Base-by-base conservation (phyloP, 1,140 invertebrate genomes). In the Polyergus mexicanus region DNA sequence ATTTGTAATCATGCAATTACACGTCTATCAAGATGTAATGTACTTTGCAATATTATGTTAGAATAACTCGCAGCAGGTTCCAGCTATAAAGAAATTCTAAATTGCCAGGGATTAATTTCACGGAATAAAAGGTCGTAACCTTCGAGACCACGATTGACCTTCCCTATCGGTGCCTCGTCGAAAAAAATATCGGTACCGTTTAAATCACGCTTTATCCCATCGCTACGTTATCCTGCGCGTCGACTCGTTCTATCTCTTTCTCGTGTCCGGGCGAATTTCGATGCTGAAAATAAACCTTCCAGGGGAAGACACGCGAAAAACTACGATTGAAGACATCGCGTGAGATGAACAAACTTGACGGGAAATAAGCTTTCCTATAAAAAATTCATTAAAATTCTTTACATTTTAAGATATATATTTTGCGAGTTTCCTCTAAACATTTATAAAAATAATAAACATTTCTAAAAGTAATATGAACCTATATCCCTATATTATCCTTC, bases 231-330 rank as follows among this genome's bases (percentile, higher is more conserved):
- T 47, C 11, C 56, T 38, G 68, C 54, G 22, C 71, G 11, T 16
- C 71, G 35, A 51, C n/a, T 63, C 25, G 41, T 84, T n/a, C 56
- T 28, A 25, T 62, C 19, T 54, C 72, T 86, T 60, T 19, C 22
- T 77, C 58, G 54, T 72, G 38, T 86, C 28, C 65, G 19, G 32
- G 16, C 32, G 63, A 83, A 87, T 68, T 51, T 74, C 77, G 44
- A 62, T 51, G 54, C 56, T 38, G 77, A 87, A 84, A 84, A 88
- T 77, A 87, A 84, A 88, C 68, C 69, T 83, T n/a, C 22, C 58
- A 69, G 71, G 71, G 56, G 16, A 32, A 51, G 35, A 81, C 68
- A 54, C 65, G 32, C 72, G 85, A 51, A 58, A 86, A 68, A 81
- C 66, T 56, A 38, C 19, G 28, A 41, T 68, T 44, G 32, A 66